A percentile compares a stretch with the other conserved stretches of the same genome.
Conservation (phyloP, 2,888 invertebrate species). For the Cephus sareptanus region DNA sequence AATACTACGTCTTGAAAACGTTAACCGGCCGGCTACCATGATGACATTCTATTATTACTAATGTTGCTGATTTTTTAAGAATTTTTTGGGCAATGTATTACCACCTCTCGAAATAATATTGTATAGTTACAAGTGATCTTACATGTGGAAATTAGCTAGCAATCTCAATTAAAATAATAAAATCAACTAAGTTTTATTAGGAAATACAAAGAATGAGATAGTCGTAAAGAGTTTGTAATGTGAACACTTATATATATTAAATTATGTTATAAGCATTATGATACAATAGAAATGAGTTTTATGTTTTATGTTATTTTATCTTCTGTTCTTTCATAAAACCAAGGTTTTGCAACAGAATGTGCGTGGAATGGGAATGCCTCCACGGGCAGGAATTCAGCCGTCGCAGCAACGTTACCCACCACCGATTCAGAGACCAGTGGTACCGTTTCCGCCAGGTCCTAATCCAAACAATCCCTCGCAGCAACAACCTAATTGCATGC, state of each 20-base stretch:
- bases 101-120: not conserved
- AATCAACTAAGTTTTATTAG: not conserved
- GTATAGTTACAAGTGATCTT: not conserved
- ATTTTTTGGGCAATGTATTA: too few species aligned
- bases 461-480: slow-evolving; percentile 61
- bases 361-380: slow-evolving; percentile 63
- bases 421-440: slow-evolving; percentile 69
- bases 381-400: slow-evolving; percentile 59
- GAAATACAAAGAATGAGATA: not conserved
- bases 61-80: too few species aligned
- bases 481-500: slow-evolving; percentile 60
- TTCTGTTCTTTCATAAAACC: slow-evolving; percentile 6
- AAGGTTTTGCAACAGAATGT: slow-evolving; percentile 60
- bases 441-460: slow-evolving; percentile 67
- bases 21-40: too few species aligned
- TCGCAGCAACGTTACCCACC: slow-evolving; percentile 66
- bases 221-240: not conserved
- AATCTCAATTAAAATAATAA: not conserved
- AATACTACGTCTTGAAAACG: not conserved
- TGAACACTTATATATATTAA: not conserved
- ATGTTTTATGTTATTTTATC: not conserved
- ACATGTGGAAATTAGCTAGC: not conserved
- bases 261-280: not conserved
- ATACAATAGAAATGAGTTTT: not conserved
- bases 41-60: too few species aligned